phyloP scores from a whole-genome alignment of 2,888 invertebrate genomes.

The Polydrusus pterygomalis region DNA sequence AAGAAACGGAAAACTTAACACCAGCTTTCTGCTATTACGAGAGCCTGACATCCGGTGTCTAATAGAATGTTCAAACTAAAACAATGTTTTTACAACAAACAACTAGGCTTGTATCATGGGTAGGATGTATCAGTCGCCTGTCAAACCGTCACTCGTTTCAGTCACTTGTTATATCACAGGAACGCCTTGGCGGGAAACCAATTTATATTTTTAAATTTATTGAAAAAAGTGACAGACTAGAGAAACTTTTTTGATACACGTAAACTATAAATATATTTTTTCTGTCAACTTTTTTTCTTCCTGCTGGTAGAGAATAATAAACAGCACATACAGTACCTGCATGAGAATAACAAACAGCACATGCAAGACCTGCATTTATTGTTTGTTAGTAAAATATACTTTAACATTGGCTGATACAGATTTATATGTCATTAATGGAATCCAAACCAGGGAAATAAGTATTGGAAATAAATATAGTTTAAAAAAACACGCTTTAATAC shows the following conservation, averaged over 20 bases:
- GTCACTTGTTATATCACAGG: constrained; percentile 46
- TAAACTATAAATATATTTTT: constrained; percentile 43
- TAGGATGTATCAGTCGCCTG: constrained; percentile 48
- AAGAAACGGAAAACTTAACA: background rate
- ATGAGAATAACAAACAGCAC: constrained; percentile 5
- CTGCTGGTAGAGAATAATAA: constrained; percentile 23
- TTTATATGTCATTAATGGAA: too few relatives aligned
- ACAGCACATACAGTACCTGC: background rate
- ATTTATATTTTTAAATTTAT: constrained; percentile 41
- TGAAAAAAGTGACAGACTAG: background rate
- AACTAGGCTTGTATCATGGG: constrained; percentile 43
- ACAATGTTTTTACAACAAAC: constrained; percentile 50
- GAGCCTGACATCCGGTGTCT: constrained; percentile 19
- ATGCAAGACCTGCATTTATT: background rate
- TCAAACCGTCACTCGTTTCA: constrained; percentile 49
- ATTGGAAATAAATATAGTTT: too few relatives aligned
- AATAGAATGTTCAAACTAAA: constrained; percentile 28
- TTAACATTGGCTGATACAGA: too few relatives aligned
- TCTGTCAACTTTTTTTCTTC: constrained; percentile 22
- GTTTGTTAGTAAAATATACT: background rate
- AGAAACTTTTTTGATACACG: constrained; percentile 1
- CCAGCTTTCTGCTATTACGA: constrained; percentile 7
- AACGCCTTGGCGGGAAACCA: constrained; percentile 40
- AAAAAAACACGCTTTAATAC: too few relatives aligned
- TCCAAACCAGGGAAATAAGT: too few relatives aligned